Conservation (phyloP, 2,113 vertebrate species). For the Pholis gunnellus region DNA sequence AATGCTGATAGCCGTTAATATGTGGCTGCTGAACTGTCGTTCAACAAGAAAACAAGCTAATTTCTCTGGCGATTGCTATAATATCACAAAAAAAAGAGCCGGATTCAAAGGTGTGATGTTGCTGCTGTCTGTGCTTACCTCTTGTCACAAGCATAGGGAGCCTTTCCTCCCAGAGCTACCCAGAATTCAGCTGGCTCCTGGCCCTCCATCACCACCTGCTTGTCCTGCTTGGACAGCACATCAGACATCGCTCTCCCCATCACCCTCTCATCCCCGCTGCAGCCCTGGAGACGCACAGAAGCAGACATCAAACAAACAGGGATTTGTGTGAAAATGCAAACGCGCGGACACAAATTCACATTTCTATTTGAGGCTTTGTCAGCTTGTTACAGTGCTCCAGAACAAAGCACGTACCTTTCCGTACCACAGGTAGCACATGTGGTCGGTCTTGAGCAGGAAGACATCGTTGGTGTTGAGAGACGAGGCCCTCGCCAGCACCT, state of each 20-base stretch:
- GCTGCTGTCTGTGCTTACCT: constrained; percentile 79
- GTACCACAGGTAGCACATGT: constrained; percentile 89
- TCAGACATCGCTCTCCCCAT: constrained; percentile 89
- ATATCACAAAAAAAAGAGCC: neutral
- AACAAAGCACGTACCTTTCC: constrained; percentile 86
- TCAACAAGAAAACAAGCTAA: neutral
- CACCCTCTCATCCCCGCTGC: constrained; percentile 91
- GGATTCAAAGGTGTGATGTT: neutral
- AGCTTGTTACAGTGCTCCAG: neutral
- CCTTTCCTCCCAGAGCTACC: constrained; percentile 90
- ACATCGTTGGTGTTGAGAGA: constrained; percentile 92
- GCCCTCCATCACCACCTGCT: constrained; percentile 89
- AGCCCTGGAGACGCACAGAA: constrained; percentile 83
- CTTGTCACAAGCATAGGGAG: constrained; percentile 89
- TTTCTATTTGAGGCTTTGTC: neutral
- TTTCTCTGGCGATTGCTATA: neutral
- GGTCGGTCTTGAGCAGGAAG: constrained; percentile 86
- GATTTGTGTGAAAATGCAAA: neutral
- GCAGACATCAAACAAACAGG: neutral
- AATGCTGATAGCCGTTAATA: neutral
- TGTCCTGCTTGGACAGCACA: constrained; percentile 87
- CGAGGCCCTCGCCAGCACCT: constrained; percentile 86
- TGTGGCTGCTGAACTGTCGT: neutral
- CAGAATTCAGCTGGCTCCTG: constrained; percentile 93
- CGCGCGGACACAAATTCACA: neutral